Base-by-base conservation (phyloP, 2,888 invertebrate species). In the Cerastoderma edule region DNA sequence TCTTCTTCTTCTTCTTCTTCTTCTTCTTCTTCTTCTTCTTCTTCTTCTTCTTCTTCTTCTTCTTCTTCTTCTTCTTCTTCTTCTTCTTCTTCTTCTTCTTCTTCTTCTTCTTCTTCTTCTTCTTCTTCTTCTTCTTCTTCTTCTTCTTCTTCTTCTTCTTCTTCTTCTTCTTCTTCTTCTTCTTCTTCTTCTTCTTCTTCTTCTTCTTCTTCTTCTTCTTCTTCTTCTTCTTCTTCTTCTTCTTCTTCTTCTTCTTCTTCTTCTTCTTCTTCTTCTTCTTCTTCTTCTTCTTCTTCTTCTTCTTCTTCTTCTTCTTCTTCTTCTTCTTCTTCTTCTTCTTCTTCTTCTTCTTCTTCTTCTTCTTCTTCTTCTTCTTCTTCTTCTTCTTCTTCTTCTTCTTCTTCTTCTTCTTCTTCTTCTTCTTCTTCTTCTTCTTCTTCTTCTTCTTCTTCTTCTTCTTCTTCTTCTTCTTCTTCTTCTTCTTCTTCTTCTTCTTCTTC, bases 1-100 rank as follows among this genome's bases (percentile, higher is more conserved):
- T 39, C 39, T 39, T 39, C 39, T 39, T 39, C 39, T 39, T 39
- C 39, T 39, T 39, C 39, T 39, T 39, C 39, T 39, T 39, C 39
- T 39, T 39, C 39, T 39, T 39, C 39, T 39, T 39, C 39, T 39
- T 39, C 39, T 39, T 39, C 39, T 39, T 39, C 39, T 39, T 39
- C 39, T 39, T 39, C 39, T 39, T 39, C 39, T 39, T 39, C 39
- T 39, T 39, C 39, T 39, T 39, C 39, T 39, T 39, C 39, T 39
- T 39, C 39, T 39, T 39, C 39, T 39, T 39, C 39, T 39, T 39
- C 39, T 39, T 39, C 39, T 39, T 39, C 39, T 39, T 39, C 39
- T 39, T 39, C 39, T 39, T 39, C 39, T 39, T 39, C 39, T 39
- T 39, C 39, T 39, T 39, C 39, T 39, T 39, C 39, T 39, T 39